A percentile compares a stretch with the other conserved stretches of the same genome.
Evolutionary conservation across 2,113 vertebrate genomes (phyloP).

Genomic region (Benitochromis conjunctus): DNA sequence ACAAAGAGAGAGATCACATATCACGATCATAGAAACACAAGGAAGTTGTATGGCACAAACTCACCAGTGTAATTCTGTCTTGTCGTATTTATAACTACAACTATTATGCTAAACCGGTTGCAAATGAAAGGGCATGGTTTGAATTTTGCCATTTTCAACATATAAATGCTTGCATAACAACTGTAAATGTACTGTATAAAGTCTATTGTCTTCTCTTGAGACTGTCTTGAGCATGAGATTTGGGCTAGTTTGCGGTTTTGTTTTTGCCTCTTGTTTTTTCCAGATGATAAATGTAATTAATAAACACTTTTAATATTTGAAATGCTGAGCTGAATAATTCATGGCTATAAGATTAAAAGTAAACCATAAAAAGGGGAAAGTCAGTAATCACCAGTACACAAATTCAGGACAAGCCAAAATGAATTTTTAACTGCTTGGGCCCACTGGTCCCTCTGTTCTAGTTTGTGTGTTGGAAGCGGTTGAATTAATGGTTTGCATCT

Average conservation of each 20-base stretch:
- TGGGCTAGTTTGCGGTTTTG: conserved; percentile 67
- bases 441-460: conserved; percentile 64
- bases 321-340: conserved; percentile 72
- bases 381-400: conserved; percentile 74
- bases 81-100: conserved; percentile 38
- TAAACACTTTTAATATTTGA: conserved; percentile 78
- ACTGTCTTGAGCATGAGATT: conserved; percentile 53
- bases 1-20: background rate
- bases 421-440: conserved; percentile 70
- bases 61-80: background rate
- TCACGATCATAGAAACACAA: background rate
- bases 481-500: conserved; percentile 69
- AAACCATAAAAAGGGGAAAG: conserved; percentile 46
- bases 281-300: conserved; percentile 77
- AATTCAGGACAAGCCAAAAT: conserved; percentile 77
- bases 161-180: conserved; percentile 32
- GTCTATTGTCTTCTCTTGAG: conserved; percentile 45
- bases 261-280: conserved; percentile 73
- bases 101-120: conserved; percentile 30
- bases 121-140: conserved; percentile 34
- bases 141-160: conserved; percentile 31
- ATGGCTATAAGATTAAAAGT: conserved; percentile 72
- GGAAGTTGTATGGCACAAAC: background rate
- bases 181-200: conserved; percentile 10
- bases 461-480: conserved; percentile 61